A percentile compares a stretch with the other conserved stretches of the same genome.
Evolutionary conservation across 1,140 invertebrate species (phyloP).

Genomic region (Magallana angulata): DNA sequence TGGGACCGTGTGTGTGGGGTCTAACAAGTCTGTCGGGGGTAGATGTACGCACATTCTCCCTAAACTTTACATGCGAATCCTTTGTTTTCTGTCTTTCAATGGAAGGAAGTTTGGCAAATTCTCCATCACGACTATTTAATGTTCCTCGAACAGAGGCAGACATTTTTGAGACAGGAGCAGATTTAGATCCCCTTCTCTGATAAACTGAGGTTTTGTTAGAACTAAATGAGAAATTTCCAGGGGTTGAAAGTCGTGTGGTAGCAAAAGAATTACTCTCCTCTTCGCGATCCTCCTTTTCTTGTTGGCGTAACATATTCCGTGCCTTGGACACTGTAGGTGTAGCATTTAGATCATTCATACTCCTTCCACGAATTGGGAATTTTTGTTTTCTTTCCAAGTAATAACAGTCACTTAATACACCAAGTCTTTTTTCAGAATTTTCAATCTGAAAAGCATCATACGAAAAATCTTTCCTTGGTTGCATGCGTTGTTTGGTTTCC

Average conservation of each 20-base stretch:
- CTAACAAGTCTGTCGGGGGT: conserved; percentile 30
- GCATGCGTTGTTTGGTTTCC: conserved; percentile 67
- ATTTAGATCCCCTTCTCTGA: conserved; percentile 59
- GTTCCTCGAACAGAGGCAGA: conserved; percentile 33
- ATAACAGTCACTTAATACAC: conserved; percentile 64
- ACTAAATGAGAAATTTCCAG: conserved; percentile 45
- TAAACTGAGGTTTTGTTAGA: conserved; percentile 47
- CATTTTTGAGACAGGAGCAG: conserved; percentile 61
- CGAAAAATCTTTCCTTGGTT: conserved; percentile 70
- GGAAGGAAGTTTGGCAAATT: conserved; percentile 50
- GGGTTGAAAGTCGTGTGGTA: conserved; percentile 52
- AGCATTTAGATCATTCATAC: conserved; percentile 64
- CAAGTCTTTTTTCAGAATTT: conserved; percentile 70
- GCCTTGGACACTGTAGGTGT: conserved; percentile 71
- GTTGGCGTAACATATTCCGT: conserved; percentile 60
- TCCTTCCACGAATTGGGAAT: conserved; percentile 65
- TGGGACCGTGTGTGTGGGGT: conserved; percentile 7
- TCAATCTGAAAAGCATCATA: conserved; percentile 71
- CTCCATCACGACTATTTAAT: conserved; percentile 16
- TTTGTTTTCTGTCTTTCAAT: conserved; percentile 51
- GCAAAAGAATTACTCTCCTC: conserved; percentile 45
- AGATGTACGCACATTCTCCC: conserved; percentile 33
- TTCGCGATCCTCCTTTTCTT: conserved; percentile 59
- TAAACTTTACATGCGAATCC: conserved; percentile 65
- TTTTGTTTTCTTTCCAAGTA: conserved; percentile 72